Base-by-base conservation (phyloP, 2,888 invertebrate species). In the Eudemis profundana region DNA sequence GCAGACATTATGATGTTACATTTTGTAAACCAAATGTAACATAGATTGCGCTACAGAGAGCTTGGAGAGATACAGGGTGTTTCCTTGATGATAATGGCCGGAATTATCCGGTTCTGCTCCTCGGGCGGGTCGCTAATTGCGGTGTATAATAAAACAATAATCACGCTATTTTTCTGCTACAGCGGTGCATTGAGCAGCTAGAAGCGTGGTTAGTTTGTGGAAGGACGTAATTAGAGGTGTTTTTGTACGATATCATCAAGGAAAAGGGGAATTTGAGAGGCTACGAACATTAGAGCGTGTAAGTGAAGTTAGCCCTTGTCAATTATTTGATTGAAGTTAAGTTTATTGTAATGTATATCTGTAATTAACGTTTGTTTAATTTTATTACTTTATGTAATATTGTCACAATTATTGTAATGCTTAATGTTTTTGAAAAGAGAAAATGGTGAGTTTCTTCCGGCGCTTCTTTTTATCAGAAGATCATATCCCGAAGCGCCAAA, bases 81-180 rank as follows among this genome's bases (percentile, higher is more conserved):
- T 57, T 60, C 59, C 46, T 60, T 65, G 60, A 65, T 46, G 65
- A 65, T 65, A 65, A 65, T 40, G 65, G 17, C 65, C 40, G 15
- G 53, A 53, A 65, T 56, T 42, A 57, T 33, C 51, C 60, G 60
- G 65, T 65, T 64, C 50, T 63, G 50, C 63, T 21, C 49, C 51
- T 51, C 19, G 15, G 36, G 36, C 12, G n/a, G 23, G 19, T 7
- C 72, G 74, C 82, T 87, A 85, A 87, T 85, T 85, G 86, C 77
- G 70, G 76, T 73, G 89, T 86, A 90, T 90, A 90, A 90, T 89
- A 87, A 83, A 81, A 75, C 83, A 68, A 87, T 89, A 78, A 86
- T 82, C 75, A 76, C 72, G 68, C 73, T 72, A 85, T 84, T 86
- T 86, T 85, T 83, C 85, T 85, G 79, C 77, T 82, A 44, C 42